Evolutionary conservation across 2,888 invertebrate genomes (phyloP), one percentile per base, ranked within the genome.

Genomic region (Philopedon plagiatum): DNA sequence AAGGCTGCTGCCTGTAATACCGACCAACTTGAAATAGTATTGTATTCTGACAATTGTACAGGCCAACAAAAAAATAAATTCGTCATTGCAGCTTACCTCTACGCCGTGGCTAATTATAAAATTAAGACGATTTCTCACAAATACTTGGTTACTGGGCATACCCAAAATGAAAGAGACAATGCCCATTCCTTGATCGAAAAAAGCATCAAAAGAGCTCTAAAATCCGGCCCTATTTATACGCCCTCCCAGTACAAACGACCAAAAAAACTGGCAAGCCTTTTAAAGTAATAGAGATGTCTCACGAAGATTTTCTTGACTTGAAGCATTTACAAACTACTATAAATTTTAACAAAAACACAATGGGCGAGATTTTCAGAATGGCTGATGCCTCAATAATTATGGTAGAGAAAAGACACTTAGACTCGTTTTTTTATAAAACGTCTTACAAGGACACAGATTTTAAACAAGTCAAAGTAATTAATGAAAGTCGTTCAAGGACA

Each of bases 11-110:
- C 9, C 15, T 29, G 26, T 41, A 54, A 65, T 56, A 37, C 34
- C n/a, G 64, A 75, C 46, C 41, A 71, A 54, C 49, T 75, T 26
- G 73, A 77, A 57, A 68, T 76, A 13, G 68, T 74, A 5, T 77
- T 81, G 54, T 81, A 77, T 73, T 77, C 78, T 9, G 80, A 80
- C 64, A 81, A 79, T 66, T 80, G 81, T 56, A 23, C 64, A 37
- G 57, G 67, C 15, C 67, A 61, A 62, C 71, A 67, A 54, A 63
- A 71, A 39, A 68, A 68, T 23, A 68, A 73, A 64, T 73, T 73
- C 11, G 29, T 68, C 18, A 5, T 61, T 13, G 23, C 58, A 13
- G 32, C 61, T 34, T 61, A 23, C 61, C 37, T 60, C 34, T 67
- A 67, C 32, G 57, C 66, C 13, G 44, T 57, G n/a, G 46, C 46